Evolutionary conservation across 2,888 invertebrate genomes (phyloP).

Genomic region (Leptopilina myrica): DNA sequence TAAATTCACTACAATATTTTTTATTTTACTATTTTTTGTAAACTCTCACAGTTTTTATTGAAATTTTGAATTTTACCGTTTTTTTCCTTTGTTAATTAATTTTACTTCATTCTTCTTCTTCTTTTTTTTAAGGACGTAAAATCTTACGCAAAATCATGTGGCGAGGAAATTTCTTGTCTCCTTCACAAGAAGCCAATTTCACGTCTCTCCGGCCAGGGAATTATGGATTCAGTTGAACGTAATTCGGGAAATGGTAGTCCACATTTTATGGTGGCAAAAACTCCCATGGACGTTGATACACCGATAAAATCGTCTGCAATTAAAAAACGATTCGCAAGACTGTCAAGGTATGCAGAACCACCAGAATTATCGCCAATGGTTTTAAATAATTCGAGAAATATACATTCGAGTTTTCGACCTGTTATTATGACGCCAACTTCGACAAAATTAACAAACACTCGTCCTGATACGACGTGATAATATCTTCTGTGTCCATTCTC

Average conservation of each 20-base stretch:
- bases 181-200: slow-evolving; percentile 63
- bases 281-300: slow-evolving; percentile 43
- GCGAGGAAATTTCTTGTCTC: slow-evolving; percentile 61
- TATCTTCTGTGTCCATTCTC: not conserved
- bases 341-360: slow-evolving; percentile 79
- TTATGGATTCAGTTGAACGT: slow-evolving; percentile 33
- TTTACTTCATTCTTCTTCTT: not conserved
- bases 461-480: slow-evolving; percentile 18
- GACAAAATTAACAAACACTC: slow-evolving; percentile 38
- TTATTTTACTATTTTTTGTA: slow-evolving; percentile 35
- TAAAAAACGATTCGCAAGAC: slow-evolving; percentile 76
- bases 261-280: slow-evolving; percentile 45
- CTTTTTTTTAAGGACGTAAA: slow-evolving; percentile 60
- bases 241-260: slow-evolving; percentile 51
- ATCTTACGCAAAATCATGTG: slow-evolving; percentile 62
- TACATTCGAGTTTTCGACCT: slow-evolving; percentile 64
- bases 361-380: slow-evolving; percentile 79
- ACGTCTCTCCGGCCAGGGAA: slow-evolving; percentile 47
- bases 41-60: not conserved
- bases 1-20: not conserved
- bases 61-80: not conserved
- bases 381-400: slow-evolving; percentile 75
- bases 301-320: slow-evolving; percentile 56
- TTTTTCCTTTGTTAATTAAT: not conserved
- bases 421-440: slow-evolving; percentile 50